Base-by-base conservation (phyloP, 92 coral and sea anemone species). In the Porites divaricata region DNA sequence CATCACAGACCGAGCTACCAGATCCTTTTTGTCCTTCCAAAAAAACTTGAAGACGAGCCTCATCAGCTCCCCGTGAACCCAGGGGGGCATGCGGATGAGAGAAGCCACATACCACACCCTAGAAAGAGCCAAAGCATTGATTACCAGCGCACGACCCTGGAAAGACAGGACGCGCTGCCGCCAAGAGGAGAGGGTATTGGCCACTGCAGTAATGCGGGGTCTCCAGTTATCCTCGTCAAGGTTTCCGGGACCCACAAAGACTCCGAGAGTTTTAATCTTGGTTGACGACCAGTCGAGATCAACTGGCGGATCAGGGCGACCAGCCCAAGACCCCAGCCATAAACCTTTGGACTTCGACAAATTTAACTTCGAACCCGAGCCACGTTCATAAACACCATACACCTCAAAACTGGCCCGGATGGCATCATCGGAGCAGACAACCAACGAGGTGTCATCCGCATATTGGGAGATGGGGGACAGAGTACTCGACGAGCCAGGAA, bases 291-390 rank as follows among this genome's bases (percentile, higher is more conserved):
- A 88, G 41, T 75, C 80, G 0, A 91, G 16, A 35, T 52, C 41
- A 14, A 88, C 76, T 0, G 94, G 92, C 10, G 75, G 59, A 24
- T 78, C 65, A 0, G 23, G 1, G 0, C 92, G 70, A 6, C 77
- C 78, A n/a, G 26, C 21, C 95, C 92, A 91, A 6, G 76, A 17
- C 11, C 95, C 95, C 2, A 89, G 65, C 85, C 91, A 86, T 0
- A 91, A 75, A 11, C 92, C 92, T 20, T 91, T 75, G 12, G 89
- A 63, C 26, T 91, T 91, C 4, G 76, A 70, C 22, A 6, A 61
- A 49, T 91, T 91, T 6, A 91, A 10, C 25, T 83, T 88, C 9
- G 95, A 75, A 6, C 95, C 92, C 2, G 92, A 91, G 14, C 80
- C 92, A 11, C 17, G 21, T 58, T 88, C 92, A 66, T 66, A 91